Conservation (phyloP, 2,113 vertebrate species). For the Pardalotus punctatus region DNA sequence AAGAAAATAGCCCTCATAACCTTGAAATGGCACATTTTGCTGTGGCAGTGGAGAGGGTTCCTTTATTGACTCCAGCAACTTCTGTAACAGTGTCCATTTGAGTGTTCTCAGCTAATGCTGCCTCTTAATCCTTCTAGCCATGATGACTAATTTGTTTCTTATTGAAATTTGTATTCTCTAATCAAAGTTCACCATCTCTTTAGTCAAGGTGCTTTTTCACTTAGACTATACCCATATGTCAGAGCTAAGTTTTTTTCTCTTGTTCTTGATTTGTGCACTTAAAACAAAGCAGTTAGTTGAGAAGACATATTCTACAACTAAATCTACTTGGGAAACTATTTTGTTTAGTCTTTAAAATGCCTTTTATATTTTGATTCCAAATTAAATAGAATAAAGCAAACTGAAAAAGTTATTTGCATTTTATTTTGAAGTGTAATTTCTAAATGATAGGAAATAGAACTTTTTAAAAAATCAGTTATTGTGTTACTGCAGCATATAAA, state of each 20-base stretch:
- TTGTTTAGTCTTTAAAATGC: neutral
- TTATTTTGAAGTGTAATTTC: neutral
- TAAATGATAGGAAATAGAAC: neutral
- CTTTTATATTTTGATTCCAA: neutral
- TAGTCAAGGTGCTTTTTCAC: constrained; percentile 51
- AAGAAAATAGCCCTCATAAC: constrained; percentile 21
- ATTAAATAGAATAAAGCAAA: neutral
- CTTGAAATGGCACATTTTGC: constrained; percentile 26
- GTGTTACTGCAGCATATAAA: neutral
- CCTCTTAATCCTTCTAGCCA: constrained; percentile 16
- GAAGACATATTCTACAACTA: neutral
- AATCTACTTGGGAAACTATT: neutral
- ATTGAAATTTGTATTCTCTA: constrained; percentile 24
- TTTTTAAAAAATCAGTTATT: neutral
- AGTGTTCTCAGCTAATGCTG: neutral
- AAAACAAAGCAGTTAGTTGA: constrained; percentile 64
- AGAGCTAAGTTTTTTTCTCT: neutral
- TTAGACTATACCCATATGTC: neutral
- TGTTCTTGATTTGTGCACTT: constrained; percentile 55
- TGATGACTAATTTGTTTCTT: constrained; percentile 31
- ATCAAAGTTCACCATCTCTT: constrained; percentile 63
- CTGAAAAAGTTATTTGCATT: neutral
- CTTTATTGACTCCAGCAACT: neutral
- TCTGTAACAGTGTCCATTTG: neutral
- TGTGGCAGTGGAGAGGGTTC: neutral